A percentile compares a stretch with the other conserved stretches of the same genome.
Evolutionary conservation across 2,797 vertebrate species (phyloP).

Genomic region (Leptodactylus fallax): DNA sequence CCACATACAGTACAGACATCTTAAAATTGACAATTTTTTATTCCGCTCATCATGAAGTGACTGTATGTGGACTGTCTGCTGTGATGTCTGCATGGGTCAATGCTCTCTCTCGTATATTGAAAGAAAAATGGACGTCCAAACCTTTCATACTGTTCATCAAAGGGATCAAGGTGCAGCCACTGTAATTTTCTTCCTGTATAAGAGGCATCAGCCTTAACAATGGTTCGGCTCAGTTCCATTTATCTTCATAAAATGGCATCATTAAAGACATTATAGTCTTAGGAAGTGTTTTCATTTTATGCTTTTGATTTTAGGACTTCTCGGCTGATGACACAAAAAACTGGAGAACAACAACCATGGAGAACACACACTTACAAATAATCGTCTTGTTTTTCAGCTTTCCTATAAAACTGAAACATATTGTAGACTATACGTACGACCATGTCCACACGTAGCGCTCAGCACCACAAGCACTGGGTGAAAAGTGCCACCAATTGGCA

Average conservation of each 20-base stretch:
- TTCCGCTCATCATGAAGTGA: not conserved
- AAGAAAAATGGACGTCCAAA: not conserved
- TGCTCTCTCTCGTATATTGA: not conserved
- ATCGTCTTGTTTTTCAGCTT: not conserved
- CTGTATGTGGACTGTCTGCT: not conserved
- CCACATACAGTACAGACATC: not conserved
- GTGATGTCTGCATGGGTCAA: not conserved
- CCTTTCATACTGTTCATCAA: conserved; percentile 5
- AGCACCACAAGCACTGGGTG: no score
- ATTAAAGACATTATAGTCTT: not conserved
- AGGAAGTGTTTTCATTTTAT: not conserved
- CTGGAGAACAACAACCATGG: not conserved
- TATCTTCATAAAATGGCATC: not conserved
- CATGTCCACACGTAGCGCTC: not conserved
- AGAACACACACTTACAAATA: not conserved
- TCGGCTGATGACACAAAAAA: not conserved
- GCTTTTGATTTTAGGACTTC: not conserved
- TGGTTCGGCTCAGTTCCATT: not conserved
- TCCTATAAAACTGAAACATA: not conserved
- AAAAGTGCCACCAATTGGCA: no score
- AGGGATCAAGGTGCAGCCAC: conserved; percentile 1
- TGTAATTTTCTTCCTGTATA: conserved; percentile 5
- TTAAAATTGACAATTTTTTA: no score
- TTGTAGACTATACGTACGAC: not conserved
- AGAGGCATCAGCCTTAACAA: not conserved